Evolutionary conservation across 2,113 vertebrate genomes (phyloP), one percentile per base, ranked within the genome.

Genomic region (Percina caprodes): DNA sequence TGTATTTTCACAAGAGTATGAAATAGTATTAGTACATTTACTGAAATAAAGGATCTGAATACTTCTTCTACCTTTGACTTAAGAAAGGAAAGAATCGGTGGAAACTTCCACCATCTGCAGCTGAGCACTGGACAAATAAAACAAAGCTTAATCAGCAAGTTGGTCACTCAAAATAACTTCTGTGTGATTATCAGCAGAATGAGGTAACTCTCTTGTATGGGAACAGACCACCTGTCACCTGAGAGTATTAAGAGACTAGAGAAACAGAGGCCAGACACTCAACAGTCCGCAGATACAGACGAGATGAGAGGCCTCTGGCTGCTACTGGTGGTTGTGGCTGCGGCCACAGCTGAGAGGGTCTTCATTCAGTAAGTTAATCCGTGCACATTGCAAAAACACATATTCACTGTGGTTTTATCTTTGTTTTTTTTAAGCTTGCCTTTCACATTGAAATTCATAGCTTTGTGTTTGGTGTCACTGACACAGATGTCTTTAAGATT

Each of bases 331-430:
- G 68, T 94, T 2, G 73, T 90, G 77, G 90, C 86, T 52, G 83
- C 65, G 6, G 90, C 74, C 69, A 48, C 61, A 42, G 91, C 91
- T 16, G 84, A 90, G 49, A 85, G 52, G 46, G 5, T 86, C 62
- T 94, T 95, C 55, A 80, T 7, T n/a, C 91, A 93, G 94, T 95
- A 42, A 86, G 90, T 92, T 70, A 1, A 21, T n/a, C 4, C 61
- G 4, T 56, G 39, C 39, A 42, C 39, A 42, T 3, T 11, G 10
- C 39, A 42, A n/a, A 45, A 45, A 23, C n/a, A 74, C 35, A 12
- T 2, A 1, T 1, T 15, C 10, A 65, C 24, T 9, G 7, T 39
- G 24, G 12, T 26, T 5, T 21, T 48, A 13, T 63, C 12, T 13
- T 11, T 18, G 5, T 39, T 39, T 39, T 39, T 11, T 42, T 42